These are phyloP conservation scores for Syndactyla subalaris DNA, from an alignment of 2,797 vertebrate genomes.

Conservation along the genomic window DNA sequence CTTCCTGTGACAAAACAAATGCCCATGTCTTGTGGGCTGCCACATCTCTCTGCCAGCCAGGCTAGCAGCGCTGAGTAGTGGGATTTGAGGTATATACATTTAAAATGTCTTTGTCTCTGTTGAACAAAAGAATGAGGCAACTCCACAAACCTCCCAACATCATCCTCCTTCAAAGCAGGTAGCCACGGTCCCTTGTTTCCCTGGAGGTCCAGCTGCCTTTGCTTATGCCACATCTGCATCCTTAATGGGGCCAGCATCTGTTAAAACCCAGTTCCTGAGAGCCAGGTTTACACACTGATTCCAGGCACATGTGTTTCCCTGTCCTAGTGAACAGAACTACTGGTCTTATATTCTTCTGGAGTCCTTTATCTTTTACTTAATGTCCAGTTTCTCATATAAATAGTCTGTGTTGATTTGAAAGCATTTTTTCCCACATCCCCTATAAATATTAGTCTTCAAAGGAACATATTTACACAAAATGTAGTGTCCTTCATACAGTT, in stretches of 20 bases:
- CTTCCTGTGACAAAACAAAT: neutral
- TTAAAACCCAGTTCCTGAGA: neutral
- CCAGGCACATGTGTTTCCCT: neutral
- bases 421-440: neutral
- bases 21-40: neutral
- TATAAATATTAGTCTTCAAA: neutral
- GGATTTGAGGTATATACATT: neutral
- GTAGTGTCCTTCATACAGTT: neutral
- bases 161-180: neutral
- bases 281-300: neutral
- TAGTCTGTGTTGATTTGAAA: neutral
- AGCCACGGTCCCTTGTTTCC: neutral
- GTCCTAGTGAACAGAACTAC: neutral
- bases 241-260: neutral
- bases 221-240: neutral
- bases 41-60: neutral
- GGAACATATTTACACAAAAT: neutral
- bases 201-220: neutral
- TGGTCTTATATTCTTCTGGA: neutral
- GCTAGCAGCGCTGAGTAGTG: neutral
- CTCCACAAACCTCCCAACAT: accelerated
- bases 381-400: neutral
- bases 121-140: neutral
- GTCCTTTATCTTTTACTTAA: neutral
- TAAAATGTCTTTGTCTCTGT: neutral